A percentile compares a stretch with the other conserved stretches of the same genome.
Conservation (phyloP, 2,113 vertebrate species). For the Lethenteron reissneri region DNA sequence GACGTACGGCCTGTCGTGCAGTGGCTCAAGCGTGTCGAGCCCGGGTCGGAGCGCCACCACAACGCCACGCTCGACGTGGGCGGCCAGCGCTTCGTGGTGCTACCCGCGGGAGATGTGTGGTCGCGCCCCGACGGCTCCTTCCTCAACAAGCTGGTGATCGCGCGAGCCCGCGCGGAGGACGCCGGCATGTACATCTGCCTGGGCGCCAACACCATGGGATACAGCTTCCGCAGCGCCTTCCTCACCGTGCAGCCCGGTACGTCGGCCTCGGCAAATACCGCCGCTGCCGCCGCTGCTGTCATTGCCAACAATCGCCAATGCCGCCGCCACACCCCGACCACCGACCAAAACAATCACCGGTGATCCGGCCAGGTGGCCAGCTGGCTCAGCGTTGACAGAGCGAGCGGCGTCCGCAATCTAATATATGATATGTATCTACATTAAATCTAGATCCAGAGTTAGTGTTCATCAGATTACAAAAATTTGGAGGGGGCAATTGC, state of each 20-base stretch:
- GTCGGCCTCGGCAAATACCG: neutral
- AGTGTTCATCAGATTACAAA: too few species aligned
- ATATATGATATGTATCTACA: too few species aligned
- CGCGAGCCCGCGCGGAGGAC: constrained; percentile 19
- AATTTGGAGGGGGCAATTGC: too few species aligned
- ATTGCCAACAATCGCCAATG: too few species aligned
- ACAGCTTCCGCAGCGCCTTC: constrained; percentile 22
- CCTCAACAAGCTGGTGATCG: constrained; percentile 22
- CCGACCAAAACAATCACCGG: too few species aligned
- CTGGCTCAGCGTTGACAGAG: too few species aligned
- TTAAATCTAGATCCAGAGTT: too few species aligned
- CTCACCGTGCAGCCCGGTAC: constrained; percentile 22
- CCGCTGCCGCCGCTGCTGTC: too few species aligned
- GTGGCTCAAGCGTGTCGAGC: constrained; percentile 21
- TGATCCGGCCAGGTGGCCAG: too few species aligned
- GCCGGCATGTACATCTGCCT: constrained; percentile 25
- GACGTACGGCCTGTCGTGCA: constrained; percentile 23
- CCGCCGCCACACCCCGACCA: too few species aligned
- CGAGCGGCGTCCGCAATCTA: too few species aligned
- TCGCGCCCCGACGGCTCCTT: constrained; percentile 24
- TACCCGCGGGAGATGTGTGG: constrained; percentile 22
- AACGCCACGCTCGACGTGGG: constrained; percentile 23
- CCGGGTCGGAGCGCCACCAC: constrained; percentile 16
- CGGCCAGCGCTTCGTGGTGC: constrained; percentile 20
- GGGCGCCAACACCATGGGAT: constrained; percentile 24